These are phyloP conservation scores for Habropoda laboriosa DNA, from an alignment of 1,140 invertebrate genomes.

Conservation along the genomic window DNA sequence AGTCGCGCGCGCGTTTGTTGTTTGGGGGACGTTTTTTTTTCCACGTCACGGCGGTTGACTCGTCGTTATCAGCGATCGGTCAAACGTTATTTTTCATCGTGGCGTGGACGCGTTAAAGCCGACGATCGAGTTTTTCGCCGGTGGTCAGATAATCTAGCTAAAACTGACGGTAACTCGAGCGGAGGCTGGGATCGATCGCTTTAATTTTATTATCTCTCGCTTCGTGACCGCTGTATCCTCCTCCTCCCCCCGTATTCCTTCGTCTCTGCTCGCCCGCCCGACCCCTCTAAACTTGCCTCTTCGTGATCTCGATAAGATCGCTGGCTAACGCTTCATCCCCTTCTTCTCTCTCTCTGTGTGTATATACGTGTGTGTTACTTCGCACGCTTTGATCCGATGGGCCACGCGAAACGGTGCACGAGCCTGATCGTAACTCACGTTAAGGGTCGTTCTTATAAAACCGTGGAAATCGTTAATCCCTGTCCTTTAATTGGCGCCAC, in stretches of 20 bases:
- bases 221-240: conserved; percentile 50
- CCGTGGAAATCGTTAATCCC: conserved; percentile 23
- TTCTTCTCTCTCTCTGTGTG: too few relatives aligned
- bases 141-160: conserved; percentile 38
- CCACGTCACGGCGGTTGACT: too few relatives aligned
- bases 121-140: background rate
- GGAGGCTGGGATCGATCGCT: conserved; percentile 64
- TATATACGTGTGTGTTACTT: too few relatives aligned
- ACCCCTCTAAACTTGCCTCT: background rate
- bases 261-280: background rate
- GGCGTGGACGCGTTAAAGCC: too few relatives aligned
- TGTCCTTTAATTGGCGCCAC: conserved; percentile 15
- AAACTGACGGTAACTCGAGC: conserved; percentile 47
- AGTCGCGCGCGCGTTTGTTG: too few relatives aligned
- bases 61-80: background rate
- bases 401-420: conserved; percentile 23
- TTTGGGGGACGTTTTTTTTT: too few relatives aligned
- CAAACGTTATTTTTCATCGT: background rate
- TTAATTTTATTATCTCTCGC: conserved; percentile 70
- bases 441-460: background rate
- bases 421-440: background rate
- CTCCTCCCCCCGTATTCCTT: background rate
- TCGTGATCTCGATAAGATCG: conserved; percentile 51
- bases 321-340: background rate
- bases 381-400: background rate